Base-by-base conservation (phyloP, 2,888 invertebrate genomes). In the Eretmocerus hayati region DNA sequence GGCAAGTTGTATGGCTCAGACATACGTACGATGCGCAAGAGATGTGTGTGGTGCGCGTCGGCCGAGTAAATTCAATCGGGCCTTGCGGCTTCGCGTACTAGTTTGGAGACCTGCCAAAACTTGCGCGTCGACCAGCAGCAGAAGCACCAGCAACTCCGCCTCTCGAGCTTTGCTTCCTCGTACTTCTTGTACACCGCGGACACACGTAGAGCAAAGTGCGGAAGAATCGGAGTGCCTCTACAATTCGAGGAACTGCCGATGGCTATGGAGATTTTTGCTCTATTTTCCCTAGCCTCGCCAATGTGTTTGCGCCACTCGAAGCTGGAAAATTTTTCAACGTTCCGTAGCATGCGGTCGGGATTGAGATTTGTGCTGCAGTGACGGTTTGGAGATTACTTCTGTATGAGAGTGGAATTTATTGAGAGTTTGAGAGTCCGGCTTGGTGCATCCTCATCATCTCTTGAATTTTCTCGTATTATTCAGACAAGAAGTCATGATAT, bases 61-160 rank as follows among this genome's bases (percentile, higher is more conserved):
- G 48, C 55, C 41, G 59, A 57, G 56, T 61, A 62, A 63, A 67
- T 64, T 63, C 62, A 64, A 66, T 65, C 63, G 62, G 60, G 41
- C 37, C 53, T 44, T 26, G 26, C 26, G 26, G 26, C 26, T 26
- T 26, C n/a, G 38, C 35, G 46, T 22, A 9, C 32, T 19, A 33
- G 43, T 55, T 60, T 66, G 66, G 65, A 59, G 55, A 53, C 45
- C 56, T 57, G 66, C 65, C 65, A 66, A 58, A n/a, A n/a, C n/a
- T n/a, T n/a, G n/a, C n/a, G n/a, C n/a, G n/a, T n/a, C n/a, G n/a
- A 55, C 58, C 56, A n/a, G n/a, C n/a, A n/a, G n/a, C 8, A 26
- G 26, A 26, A 11, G 26, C 11, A 11, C 26, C 22, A 15, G 23
- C 37, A 13, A 18, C 20, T 19, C 23, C 18, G 55, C 46, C 48